Base-by-base conservation (phyloP, 2,113 vertebrate species). In the Speoplatyrhinus poulsoni region DNA sequence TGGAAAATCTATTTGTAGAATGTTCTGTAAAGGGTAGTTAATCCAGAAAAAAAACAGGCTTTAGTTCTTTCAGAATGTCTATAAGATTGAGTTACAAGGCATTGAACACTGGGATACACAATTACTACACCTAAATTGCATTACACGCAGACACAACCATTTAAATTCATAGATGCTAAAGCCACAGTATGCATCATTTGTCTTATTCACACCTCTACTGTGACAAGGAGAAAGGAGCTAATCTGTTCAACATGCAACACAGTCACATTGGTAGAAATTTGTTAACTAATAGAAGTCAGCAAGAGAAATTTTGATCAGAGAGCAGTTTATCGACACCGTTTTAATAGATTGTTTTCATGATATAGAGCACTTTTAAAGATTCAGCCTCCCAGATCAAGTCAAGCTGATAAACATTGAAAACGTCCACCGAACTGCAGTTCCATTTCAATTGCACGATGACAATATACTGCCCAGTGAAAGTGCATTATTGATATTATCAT, bases 401-500 rank as follows among this genome's bases (percentile, higher is more conserved):
- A 60, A 73, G 72, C 58, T 54, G 76, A 84, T 55, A 11, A 60
- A 82, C 70, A 76, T 76, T 41, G 55, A 77, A 74, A 67, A 67
- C 75, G 76, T 87, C 76, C 77, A 76, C 69, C 66, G 53, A 87
- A 76, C 79, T 82, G 72, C 85, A 81, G 77, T 58, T 73, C 76
- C 73, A 77, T 93, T 90, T 91, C 93, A 90, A 91, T 94, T 94
- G 92, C 92, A 93, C 95, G 94, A 90, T 92, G 93, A 96, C 94
- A 93, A 93, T 94, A 95, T 92, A 94, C 94, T 95, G 95, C 94
- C 94, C 94, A 93, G 90, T 93, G 93, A 94, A 94, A 96, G 95
- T 96, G 95, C 94, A 96, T 96, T 96, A 96, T 95, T 93, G 94
- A 95, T 96, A 95, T 94, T 94, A 95, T 94, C 83, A 86, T 95